Conservation (phyloP, 2,888 invertebrate genomes). For the Scaptomyza tumidula region DNA sequence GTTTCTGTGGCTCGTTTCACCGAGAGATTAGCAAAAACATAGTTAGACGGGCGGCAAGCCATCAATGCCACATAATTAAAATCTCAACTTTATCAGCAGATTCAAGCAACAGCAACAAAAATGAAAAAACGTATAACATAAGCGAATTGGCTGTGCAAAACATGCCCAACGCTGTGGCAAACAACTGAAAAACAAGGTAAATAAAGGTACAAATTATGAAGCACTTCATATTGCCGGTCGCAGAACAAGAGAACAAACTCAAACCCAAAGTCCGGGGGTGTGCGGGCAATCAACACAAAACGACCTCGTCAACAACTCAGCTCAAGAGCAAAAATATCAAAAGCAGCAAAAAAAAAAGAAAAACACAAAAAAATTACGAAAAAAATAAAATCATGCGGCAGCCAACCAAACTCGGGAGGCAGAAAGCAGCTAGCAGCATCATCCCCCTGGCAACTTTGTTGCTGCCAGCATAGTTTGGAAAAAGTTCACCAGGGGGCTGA, state of each 20-base stretch:
- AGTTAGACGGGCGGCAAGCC: slow-evolving; percentile 39
- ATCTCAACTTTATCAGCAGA: slow-evolving; percentile 67
- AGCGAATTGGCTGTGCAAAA: slow-evolving; percentile 44
- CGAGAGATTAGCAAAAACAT: slow-evolving; percentile 31
- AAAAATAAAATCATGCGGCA: slow-evolving; percentile 32
- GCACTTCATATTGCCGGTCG: slow-evolving; percentile 70
- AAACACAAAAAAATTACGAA: slow-evolving; percentile 2
- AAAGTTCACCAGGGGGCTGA: slow-evolving; percentile 44
- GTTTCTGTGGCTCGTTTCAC: slow-evolving; percentile 23
- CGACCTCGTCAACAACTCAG: slow-evolving; percentile 77
- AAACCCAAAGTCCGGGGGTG: slow-evolving; percentile 59
- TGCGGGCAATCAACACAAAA: slow-evolving; percentile 76
- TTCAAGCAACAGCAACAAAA: slow-evolving; percentile 36
- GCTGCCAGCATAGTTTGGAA: slow-evolving; percentile 72
- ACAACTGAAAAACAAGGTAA: slow-evolving; percentile 68
- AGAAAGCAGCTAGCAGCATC: slow-evolving; percentile 61
- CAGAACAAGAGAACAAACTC: slow-evolving; percentile 59
- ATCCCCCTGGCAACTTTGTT: slow-evolving; percentile 78
- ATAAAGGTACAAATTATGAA: slow-evolving; percentile 78
- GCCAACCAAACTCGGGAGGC: slow-evolving; percentile 30
- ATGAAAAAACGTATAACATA: slow-evolving; percentile 13
- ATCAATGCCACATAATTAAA: slow-evolving; percentile 69
- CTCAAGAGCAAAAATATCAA: slow-evolving; percentile 72
- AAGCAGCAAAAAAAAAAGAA: slow-evolving; percentile 44
- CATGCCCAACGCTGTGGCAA: slow-evolving; percentile 52